Evolutionary conservation across 2,888 invertebrate genomes (phyloP).

Genomic region (Zygothrica quintamaculata): DNA sequence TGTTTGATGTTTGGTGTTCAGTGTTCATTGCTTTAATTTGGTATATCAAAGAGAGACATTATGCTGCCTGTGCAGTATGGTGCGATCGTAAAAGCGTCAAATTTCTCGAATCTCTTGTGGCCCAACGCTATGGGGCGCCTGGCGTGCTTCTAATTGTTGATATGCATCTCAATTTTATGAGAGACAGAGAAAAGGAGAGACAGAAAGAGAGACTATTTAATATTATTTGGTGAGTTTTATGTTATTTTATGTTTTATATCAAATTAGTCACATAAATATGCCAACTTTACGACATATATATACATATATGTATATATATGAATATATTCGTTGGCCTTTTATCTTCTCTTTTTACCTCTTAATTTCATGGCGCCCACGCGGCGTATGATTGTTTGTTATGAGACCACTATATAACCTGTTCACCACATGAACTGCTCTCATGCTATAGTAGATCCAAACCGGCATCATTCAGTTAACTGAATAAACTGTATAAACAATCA

Average conservation of each 20-base stretch:
- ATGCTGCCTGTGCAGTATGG: conserved; percentile 50
- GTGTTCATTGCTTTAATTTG: conserved; percentile 76
- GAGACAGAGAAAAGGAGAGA: too few relatives aligned
- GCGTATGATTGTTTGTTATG: conserved; percentile 61
- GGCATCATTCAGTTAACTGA: background rate
- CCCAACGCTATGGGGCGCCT: conserved; percentile 45
- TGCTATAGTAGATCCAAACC: background rate
- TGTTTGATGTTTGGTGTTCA: conserved; percentile 14
- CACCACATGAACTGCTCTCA: background rate
- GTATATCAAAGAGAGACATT: conserved; percentile 79
- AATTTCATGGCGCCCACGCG: conserved; percentile 69
- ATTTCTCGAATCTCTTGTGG: conserved; percentile 66
- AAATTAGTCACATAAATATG: conserved; percentile 80
- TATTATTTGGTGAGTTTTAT: conserved; percentile 82
- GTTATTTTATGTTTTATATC: conserved; percentile 71
- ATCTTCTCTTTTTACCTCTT: conserved; percentile 16
- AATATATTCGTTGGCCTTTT: conserved; percentile 8
- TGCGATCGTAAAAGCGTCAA: conserved; percentile 79
- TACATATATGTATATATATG: too few relatives aligned
- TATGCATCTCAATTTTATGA: conserved; percentile 58
- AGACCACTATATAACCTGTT: conserved; percentile 21
- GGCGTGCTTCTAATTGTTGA: conserved; percentile 64
- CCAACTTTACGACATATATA: conserved; percentile 72
- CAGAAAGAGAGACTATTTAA: conserved; percentile 67
- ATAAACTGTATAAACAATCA: conserved; percentile 70